Conservation (phyloP, 2,888 invertebrate species). For the Philhelius pedissequus region DNA sequence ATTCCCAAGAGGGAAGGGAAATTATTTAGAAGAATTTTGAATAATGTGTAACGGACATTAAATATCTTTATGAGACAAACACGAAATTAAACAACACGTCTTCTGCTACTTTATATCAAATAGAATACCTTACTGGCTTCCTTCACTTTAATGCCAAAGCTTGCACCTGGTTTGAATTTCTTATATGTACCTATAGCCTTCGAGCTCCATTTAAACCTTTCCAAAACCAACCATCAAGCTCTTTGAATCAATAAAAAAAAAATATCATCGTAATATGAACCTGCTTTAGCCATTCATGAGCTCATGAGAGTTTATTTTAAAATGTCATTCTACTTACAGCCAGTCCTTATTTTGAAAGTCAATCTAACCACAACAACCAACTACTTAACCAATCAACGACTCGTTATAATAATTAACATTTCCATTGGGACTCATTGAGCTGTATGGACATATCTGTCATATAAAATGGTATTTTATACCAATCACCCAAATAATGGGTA, state of each 20-base stretch:
- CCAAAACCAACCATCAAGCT: neutral
- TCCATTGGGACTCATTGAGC: constrained; percentile 54
- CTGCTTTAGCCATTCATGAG: neutral
- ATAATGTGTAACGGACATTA: too few relatives aligned
- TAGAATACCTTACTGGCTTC: neutral
- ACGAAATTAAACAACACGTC: neutral
- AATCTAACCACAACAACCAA: constrained; percentile 46
- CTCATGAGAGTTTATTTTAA: constrained; percentile 14
- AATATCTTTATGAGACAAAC: neutral
- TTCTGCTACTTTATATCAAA: neutral
- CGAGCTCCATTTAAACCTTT: neutral
- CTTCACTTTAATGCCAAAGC: neutral
- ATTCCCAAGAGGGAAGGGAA: too few relatives aligned
- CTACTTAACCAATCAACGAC: constrained; percentile 60
- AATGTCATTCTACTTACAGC: constrained; percentile 43
- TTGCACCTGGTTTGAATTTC: neutral
- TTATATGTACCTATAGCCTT: too few relatives aligned
- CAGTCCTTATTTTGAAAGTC: constrained; percentile 52
- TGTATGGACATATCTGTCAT: constrained; percentile 52
- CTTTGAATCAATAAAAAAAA: neutral
- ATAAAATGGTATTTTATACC: constrained; percentile 40
- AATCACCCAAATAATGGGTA: constrained; percentile 31
- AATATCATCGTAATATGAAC: constrained; percentile 13
- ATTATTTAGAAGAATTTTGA: too few relatives aligned
- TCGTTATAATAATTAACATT: constrained; percentile 63